These are phyloP conservation scores for Cirrhinus mrigala DNA, from an alignment of 2,797 vertebrate species.

Conservation along the genomic window DNA sequence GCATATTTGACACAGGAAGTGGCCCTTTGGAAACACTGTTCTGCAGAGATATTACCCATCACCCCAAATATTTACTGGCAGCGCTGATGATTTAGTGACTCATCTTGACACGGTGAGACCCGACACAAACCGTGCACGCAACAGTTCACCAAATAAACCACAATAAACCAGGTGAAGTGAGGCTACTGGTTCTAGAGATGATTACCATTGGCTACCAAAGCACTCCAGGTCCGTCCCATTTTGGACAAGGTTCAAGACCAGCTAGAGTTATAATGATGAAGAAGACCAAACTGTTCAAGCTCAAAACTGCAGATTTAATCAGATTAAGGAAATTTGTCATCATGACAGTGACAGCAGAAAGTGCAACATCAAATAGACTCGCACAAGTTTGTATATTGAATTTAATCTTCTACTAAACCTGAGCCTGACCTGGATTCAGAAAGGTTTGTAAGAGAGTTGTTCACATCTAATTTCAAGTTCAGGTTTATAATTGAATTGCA, in stretches of 20 bases:
- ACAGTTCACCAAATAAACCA: slow-evolving; percentile 5
- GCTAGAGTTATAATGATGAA: slow-evolving; percentile 2
- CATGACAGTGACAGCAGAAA: background rate
- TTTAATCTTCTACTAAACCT: background rate
- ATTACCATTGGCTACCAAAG: slow-evolving; percentile 20
- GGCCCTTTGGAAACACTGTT: slow-evolving; percentile 22
- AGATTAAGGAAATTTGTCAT: background rate
- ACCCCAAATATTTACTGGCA: slow-evolving; percentile 19
- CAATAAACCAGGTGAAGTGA: slow-evolving; percentile 16
- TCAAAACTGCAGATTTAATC: slow-evolving; percentile 6
- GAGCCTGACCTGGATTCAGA: slow-evolving; percentile 5
- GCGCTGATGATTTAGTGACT: slow-evolving; percentile 17
- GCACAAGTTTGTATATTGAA: too few relatives aligned
- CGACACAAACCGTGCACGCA: background rate
- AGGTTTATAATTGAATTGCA: background rate
- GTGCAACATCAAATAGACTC: background rate
- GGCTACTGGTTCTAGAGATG: background rate
- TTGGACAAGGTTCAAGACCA: slow-evolving; percentile 1
- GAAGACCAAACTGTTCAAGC: background rate
- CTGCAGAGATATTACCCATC: slow-evolving; percentile 17
- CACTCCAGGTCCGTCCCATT: slow-evolving; percentile 1
- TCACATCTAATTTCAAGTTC: background rate
- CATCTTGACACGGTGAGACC: background rate
- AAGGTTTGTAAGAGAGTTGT: background rate
- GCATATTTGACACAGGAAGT: slow-evolving; percentile 48